Percentiles rank a stretch among this genome's conserved stretches.
Evolutionary conservation across 2,797 vertebrate genomes (phyloP).

Genomic region (Anniella stebbinsi): DNA sequence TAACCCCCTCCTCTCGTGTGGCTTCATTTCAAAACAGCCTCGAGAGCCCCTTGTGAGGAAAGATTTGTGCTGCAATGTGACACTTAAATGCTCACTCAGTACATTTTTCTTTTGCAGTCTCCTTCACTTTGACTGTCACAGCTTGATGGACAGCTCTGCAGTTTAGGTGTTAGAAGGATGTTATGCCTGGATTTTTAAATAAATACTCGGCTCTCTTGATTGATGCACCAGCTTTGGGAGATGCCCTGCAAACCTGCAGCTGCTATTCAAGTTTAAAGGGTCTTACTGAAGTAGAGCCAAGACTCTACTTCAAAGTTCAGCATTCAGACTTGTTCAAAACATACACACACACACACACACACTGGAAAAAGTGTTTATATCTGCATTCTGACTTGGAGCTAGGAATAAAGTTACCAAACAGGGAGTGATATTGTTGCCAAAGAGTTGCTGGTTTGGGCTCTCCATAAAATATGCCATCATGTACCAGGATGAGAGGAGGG

Average conservation of each 20-base stretch:
- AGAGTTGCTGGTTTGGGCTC: neutral
- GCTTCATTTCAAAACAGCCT: neutral
- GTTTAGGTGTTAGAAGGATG: constrained; percentile 2
- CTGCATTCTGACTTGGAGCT: neutral
- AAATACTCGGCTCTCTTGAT: neutral
- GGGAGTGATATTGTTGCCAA: too few relatives aligned
- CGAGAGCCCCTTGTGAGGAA: accelerated
- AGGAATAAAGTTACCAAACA: neutral
- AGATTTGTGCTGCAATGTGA: neutral
- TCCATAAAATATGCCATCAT: too few relatives aligned
- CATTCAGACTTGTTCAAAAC: too few relatives aligned
- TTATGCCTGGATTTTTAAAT: neutral
- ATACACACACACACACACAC: neutral
- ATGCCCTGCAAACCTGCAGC: neutral
- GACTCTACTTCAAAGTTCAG: neutral
- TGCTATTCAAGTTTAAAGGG: neutral
- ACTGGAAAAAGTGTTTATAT: neutral
- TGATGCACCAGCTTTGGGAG: neutral
- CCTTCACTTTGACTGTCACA: neutral
- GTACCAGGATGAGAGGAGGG: neutral
- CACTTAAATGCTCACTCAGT: neutral
- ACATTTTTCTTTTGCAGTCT: neutral
- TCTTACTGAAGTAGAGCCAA: accelerated
- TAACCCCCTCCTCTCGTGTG: neutral
- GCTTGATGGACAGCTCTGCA: constrained; percentile 2